phyloP scores from a whole-genome alignment of 2,888 invertebrate species.

The Trichopria drosophilae region DNA sequence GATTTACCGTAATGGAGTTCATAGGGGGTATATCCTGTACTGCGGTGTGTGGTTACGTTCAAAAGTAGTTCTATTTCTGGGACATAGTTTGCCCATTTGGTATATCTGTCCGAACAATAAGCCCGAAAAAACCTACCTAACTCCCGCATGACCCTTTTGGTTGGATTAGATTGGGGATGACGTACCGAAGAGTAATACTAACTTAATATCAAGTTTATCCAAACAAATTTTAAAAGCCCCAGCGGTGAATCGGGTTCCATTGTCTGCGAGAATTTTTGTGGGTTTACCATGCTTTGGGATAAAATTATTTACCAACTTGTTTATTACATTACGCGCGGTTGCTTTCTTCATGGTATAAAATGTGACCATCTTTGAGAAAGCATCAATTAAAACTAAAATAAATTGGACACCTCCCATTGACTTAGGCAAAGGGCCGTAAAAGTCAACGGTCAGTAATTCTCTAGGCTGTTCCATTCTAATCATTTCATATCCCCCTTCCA shows the following conservation, averaged over 20 bases:
- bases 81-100: too few relatives aligned
- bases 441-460: conserved; percentile 24
- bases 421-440: conserved; percentile 22
- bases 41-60: conserved; percentile 11
- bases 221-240: conserved; percentile 28
- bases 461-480: conserved; percentile 3
- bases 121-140: conserved; percentile 28
- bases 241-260: conserved; percentile 36
- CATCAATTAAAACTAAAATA: conserved; percentile 14
- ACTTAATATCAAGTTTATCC: too few relatives aligned
- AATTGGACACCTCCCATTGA: conserved; percentile 14
- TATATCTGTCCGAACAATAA: conserved; percentile 17
- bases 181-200: conserved; percentile 15
- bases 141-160: conserved; percentile 39
- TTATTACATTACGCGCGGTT: conserved; percentile 26
- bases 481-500: conserved; percentile 12
- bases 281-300: conserved; percentile 17
- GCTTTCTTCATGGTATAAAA: conserved; percentile 36
- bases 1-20: conserved; percentile 18
- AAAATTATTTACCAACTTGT: conserved; percentile 11
- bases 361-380: conserved; percentile 16
- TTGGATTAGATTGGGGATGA: conserved; percentile 38
- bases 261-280: conserved; percentile 29
- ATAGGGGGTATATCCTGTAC: conserved; percentile 9
- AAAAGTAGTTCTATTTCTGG: not conserved